Evolutionary conservation across 1,140 invertebrate genomes (phyloP).

Genomic region (Heliconius nattereri): DNA sequence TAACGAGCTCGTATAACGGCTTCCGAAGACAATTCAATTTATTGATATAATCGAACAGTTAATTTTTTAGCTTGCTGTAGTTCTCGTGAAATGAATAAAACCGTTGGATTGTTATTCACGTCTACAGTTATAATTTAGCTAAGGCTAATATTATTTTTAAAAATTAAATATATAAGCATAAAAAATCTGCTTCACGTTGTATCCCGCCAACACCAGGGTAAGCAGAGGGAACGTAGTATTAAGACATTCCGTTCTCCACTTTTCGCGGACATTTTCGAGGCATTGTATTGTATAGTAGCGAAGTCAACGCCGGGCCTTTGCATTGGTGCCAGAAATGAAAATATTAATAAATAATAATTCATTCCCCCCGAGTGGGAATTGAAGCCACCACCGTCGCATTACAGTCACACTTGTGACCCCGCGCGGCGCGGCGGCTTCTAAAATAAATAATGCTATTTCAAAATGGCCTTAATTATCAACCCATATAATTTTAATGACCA

Average conservation of each 20-base stretch:
- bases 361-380: too few relatives aligned
- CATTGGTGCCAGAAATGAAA: too few relatives aligned
- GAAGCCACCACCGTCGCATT: too few relatives aligned
- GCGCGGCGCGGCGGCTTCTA: neutral
- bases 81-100: neutral
- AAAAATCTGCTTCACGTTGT: too few relatives aligned
- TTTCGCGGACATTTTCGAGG: too few relatives aligned
- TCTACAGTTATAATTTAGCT: neutral
- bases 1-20: slow-evolving; percentile 12
- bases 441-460: neutral
- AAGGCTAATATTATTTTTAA: neutral
- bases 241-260: too few relatives aligned
- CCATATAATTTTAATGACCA: slow-evolving; percentile 9
- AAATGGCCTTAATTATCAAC: neutral
- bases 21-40: slow-evolving; percentile 16
- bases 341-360: neutral
- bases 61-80: neutral
- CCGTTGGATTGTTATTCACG: neutral
- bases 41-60: slow-evolving; percentile 13
- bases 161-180: too few relatives aligned
- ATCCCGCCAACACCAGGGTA: too few relatives aligned
- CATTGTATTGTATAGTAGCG: too few relatives aligned
- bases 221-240: too few relatives aligned
- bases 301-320: too few relatives aligned
- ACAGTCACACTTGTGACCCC: too few relatives aligned